Evolutionary conservation across 1,140 invertebrate genomes (phyloP).

Genomic region (Apis mellifera): DNA sequence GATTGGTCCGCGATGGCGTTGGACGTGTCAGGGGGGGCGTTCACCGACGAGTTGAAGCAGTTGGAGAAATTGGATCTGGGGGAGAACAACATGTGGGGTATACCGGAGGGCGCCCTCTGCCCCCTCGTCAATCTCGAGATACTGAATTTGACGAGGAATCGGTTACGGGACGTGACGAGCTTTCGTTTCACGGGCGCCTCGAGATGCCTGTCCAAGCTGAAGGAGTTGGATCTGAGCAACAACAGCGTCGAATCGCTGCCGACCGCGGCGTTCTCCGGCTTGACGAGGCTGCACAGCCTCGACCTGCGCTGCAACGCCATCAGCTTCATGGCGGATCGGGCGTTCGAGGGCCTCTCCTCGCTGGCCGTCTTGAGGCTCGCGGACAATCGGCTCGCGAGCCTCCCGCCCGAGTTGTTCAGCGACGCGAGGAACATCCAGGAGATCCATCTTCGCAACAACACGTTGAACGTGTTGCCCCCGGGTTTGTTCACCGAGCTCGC

Average conservation of each 20-base stretch:
- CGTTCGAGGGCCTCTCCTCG: conserved; percentile 89
- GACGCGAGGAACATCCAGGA: conserved; percentile 91
- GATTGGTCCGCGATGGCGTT: conserved; percentile 93
- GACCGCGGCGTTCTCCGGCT: conserved; percentile 88
- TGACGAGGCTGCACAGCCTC: conserved; percentile 84
- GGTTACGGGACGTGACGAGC: conserved; percentile 88
- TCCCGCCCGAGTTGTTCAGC: conserved; percentile 91
- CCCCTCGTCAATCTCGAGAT: conserved; percentile 88
- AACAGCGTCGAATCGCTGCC: conserved; percentile 92
- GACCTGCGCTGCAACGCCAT: conserved; percentile 86
- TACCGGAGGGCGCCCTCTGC: conserved; percentile 92
- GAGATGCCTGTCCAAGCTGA: conserved; percentile 87
- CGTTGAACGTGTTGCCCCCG: conserved; percentile 92
- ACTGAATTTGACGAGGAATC: conserved; percentile 91
- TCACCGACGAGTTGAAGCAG: conserved; percentile 87
- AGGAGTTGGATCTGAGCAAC: conserved; percentile 89
- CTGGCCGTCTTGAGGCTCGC: conserved; percentile 90
- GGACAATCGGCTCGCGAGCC: conserved; percentile 90
- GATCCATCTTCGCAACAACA: conserved; percentile 92
- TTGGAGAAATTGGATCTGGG: conserved; percentile 91
- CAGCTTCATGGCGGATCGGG: conserved; percentile 89
- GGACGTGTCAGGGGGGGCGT: conserved; percentile 88
- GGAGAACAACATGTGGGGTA: conserved; percentile 92
- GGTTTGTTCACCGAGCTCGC: conserved; percentile 91
- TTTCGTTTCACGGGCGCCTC: conserved; percentile 88